Evolutionary conservation across 2,797 vertebrate genomes (phyloP).

Genomic region (Allobates femoralis): DNA sequence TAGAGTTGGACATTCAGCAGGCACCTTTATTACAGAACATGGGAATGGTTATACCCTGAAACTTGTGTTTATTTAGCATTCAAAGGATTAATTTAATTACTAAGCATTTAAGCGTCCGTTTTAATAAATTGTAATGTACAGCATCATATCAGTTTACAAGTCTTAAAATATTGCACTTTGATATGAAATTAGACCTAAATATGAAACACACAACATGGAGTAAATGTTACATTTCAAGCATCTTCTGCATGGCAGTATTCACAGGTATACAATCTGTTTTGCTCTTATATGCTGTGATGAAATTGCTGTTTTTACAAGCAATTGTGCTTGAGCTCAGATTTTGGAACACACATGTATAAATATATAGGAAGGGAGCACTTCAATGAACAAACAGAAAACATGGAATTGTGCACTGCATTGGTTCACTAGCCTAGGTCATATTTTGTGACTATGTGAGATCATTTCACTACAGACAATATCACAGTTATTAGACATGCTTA

Average conservation of each 20-base stretch:
- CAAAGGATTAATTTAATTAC: background rate
- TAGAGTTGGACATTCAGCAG: no score
- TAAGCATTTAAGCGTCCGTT: background rate
- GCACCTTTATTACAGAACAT: background rate
- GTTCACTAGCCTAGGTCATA: constrained; percentile 20
- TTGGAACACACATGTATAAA: background rate
- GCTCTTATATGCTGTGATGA: background rate
- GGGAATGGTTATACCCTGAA: background rate
- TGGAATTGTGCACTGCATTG: constrained; percentile 9
- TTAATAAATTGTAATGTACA: constrained; percentile 12
- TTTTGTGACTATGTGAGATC: constrained; percentile 1
- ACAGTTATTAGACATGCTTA: constrained; percentile 52
- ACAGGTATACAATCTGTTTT: background rate
- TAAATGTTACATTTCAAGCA: background rate
- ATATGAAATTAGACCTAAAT: background rate
- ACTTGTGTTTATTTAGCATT: background rate
- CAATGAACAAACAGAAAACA: background rate
- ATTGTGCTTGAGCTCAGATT: constrained; percentile 18
- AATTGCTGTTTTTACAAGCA: constrained; percentile 17
- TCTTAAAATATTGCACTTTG: constrained; percentile 4
- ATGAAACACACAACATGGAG: background rate
- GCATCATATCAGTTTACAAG: background rate
- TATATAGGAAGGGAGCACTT: background rate
- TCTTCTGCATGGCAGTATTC: background rate
- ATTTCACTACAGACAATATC: constrained; percentile 21